phyloP scores from a whole-genome alignment of 2,888 invertebrate genomes.

The Eristalis tenax region DNA sequence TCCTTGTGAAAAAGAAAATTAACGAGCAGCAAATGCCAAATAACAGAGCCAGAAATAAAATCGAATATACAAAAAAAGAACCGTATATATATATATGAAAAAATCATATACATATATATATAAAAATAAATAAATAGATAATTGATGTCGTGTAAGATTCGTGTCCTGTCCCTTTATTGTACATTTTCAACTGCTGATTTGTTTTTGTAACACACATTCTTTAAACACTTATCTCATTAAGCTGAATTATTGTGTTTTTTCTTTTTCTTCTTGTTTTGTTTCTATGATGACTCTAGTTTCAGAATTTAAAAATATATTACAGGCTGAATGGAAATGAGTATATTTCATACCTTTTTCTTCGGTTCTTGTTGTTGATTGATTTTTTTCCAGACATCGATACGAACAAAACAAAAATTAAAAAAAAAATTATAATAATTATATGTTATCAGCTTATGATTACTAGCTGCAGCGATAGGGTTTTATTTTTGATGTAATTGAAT shows the following conservation, averaged over 20 bases:
- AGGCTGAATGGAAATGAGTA: no score
- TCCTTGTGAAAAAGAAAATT: slow-evolving; percentile 58
- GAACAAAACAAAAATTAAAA: no score
- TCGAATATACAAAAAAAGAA: neutral
- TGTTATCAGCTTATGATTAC: no score
- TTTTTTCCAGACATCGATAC: no score
- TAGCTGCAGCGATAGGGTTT: no score
- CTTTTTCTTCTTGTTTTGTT: slow-evolving; percentile 44
- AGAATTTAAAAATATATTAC: no score
- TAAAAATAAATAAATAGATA: neutral
- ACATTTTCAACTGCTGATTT: slow-evolving; percentile 32
- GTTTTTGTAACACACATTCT: slow-evolving; percentile 15
- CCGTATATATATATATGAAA: neutral
- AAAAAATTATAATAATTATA: no score
- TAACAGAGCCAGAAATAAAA: slow-evolving; percentile 46
- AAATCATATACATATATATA: neutral
- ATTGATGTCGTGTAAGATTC: slow-evolving; percentile 50
- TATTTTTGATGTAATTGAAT: no score
- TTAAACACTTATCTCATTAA: neutral
- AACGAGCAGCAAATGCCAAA: slow-evolving; percentile 60
- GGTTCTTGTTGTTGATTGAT: no score
- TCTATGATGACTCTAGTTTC: neutral
- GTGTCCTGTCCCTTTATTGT: slow-evolving; percentile 45
- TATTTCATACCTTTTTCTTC: no score
- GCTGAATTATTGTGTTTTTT: slow-evolving; percentile 24